phyloP scores from a whole-genome alignment of 1,140 invertebrate genomes.

The Asbolus verrucosus region DNA sequence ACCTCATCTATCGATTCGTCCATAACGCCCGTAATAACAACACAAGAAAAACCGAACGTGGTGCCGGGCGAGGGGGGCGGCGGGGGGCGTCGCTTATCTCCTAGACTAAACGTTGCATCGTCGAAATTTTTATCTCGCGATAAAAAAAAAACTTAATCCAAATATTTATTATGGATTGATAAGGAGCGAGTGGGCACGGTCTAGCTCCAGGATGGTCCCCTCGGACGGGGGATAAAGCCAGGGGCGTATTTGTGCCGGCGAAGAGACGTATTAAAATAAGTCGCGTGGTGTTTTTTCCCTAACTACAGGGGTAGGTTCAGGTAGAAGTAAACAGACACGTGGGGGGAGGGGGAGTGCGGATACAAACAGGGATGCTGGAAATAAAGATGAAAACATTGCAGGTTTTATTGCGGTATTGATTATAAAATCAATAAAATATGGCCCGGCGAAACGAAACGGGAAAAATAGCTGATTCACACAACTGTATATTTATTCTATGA shows the following conservation, averaged over 20 bases:
- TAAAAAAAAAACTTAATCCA: conserved; percentile 28
- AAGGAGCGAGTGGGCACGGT: conserved; percentile 1
- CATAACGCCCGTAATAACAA: background rate
- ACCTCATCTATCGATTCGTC: conserved; percentile 20
- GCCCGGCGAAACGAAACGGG: conserved; percentile 62
- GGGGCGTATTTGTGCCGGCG: background rate
- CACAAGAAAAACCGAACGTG: too few species aligned
- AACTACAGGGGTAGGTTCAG: conserved; percentile 37
- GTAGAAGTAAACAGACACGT: conserved; percentile 39
- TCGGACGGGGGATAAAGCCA: too few species aligned
- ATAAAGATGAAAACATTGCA: conserved; percentile 67
- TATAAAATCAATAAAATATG: conserved; percentile 68
- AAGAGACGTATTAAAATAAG: conserved; percentile 5
- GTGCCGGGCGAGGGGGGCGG: too few species aligned
- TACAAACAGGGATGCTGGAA: conserved; percentile 60
- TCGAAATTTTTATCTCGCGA: conserved; percentile 31
- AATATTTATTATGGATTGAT: conserved; percentile 17
- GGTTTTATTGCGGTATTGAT: conserved; percentile 67
- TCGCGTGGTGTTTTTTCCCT: conserved; percentile 26
- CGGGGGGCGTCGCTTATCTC: conserved; percentile 29
- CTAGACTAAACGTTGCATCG: conserved; percentile 37
- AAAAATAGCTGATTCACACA: conserved; percentile 64
- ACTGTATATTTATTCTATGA: conserved; percentile 60
- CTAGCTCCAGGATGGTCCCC: conserved; percentile 1
- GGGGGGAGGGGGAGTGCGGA: conserved; percentile 40